Percentiles rank a stretch among this genome's conserved stretches.
Evolutionary conservation across 2,888 invertebrate species (phyloP).

Genomic region (Actias luna): DNA sequence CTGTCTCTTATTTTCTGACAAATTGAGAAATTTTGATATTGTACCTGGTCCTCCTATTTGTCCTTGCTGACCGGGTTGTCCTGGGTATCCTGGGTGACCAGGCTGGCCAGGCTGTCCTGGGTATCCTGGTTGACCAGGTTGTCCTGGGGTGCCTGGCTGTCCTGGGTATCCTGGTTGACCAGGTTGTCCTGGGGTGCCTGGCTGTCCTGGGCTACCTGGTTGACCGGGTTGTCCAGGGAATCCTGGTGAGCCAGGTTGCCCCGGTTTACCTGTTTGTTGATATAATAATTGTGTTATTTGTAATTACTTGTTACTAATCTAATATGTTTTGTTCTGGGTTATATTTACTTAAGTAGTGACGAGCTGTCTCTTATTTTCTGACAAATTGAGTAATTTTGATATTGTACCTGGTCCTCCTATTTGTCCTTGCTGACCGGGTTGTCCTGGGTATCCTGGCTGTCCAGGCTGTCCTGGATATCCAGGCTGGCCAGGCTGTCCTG

Average conservation of each 20-base stretch:
- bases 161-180: conserved; percentile 18
- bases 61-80: conserved; percentile 27
- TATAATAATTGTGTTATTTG: no score
- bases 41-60: conserved; percentile 41
- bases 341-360: no score
- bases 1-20: no score
- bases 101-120: no score
- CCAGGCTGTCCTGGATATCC: conserved; percentile 30
- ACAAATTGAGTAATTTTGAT: conserved; percentile 11
- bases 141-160: conserved; percentile 22
- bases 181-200: conserved; percentile 16
- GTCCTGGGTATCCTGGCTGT: conserved; percentile 26
- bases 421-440: conserved; percentile 25
- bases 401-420: conserved; percentile 25
- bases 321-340: conserved; percentile 13
- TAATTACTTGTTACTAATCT: no score
- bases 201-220: neutral
- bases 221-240: conserved; percentile 13
- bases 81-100: no score
- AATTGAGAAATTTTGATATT: no score
- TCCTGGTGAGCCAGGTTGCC: conserved; percentile 30
- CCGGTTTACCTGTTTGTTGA: conserved; percentile 45
- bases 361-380: no score
- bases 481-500: conserved; percentile 36
- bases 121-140: no score